Evolutionary conservation across 53 echinoderm and acorn worm genomes (phyloP), one percentile per base, ranked within the genome.

Genomic region (Holothuria scabra): DNA sequence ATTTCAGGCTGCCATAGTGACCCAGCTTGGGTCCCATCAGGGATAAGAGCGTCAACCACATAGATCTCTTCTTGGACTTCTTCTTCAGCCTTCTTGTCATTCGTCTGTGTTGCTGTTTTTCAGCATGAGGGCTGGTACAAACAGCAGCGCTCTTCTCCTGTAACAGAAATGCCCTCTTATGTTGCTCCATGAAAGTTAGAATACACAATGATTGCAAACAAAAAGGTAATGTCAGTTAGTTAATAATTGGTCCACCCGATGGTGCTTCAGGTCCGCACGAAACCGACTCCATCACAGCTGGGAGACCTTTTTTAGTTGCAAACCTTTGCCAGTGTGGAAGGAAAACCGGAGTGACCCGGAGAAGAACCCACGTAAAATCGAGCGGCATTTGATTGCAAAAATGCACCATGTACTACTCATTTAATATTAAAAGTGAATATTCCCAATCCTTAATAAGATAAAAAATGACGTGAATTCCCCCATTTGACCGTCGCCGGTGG

Each of bases 41-140:
- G 63, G 63, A 63, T 23, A 63, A 26, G 63, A 1, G 29, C 29
- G 10, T 29, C 29, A 63, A 20, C 63, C 63, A 63, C 63, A 63
- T 9, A 63, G 29, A 25, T 63, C 63, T 63, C 63, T 25, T 63
- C 63, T 63, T 63, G 63, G 63, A 23, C 63, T 25, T 63, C 63
- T 63, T 63, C 63, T 63, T 12, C 63, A 63, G 63, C 22, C 63
- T 18, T 63, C 63, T 63, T 63, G 16, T 29, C 60, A 14, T 63
- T 63, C 63, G 16, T 63, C 29, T 20, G 63, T 63, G 29, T 63
- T 19, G 29, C 63, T 63, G 63, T 63, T 23, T 63, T 63, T 29
- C 63, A 63, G 63, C 63, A 63, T 63, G 63, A 29, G 29, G 1
- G 16, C 21, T 29, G 63, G 20, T 63, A 23, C 63, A 29, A 63